Evolutionary conservation across 2,888 invertebrate genomes (phyloP).

Genomic region (Myopa tessellatipennis): DNA sequence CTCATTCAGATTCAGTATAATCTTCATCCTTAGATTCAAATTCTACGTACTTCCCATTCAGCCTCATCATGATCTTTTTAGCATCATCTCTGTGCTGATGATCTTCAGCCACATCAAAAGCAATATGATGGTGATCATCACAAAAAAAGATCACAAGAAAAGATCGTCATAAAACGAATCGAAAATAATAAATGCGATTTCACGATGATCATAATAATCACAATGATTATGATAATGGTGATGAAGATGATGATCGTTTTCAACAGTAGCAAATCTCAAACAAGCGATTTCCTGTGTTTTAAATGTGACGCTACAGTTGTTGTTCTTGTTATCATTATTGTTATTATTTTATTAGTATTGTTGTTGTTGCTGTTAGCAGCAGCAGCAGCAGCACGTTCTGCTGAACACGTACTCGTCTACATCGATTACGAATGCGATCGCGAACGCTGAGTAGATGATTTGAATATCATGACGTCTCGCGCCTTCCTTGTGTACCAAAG

Average conservation of each 20-base stretch:
- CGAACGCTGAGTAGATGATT: conserved; percentile 12
- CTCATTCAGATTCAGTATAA: background rate
- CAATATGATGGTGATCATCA: conserved; percentile 2
- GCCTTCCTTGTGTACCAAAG: background rate
- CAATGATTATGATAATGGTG: conserved; percentile 25
- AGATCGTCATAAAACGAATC: too few species aligned
- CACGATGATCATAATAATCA: conserved; percentile 23
- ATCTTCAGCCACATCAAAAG: too few species aligned
- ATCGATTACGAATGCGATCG: conserved; percentile 3
- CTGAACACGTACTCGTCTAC: conserved; percentile 6
- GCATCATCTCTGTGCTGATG: too few species aligned
- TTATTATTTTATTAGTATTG: too few species aligned
- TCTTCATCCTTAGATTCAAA: background rate
- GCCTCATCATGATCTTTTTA: too few species aligned
- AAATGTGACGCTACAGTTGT: conserved; percentile 25
- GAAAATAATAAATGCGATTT: background rate
- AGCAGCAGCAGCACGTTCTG: conserved; percentile 21
- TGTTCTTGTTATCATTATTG: background rate
- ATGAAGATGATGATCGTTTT: conserved; percentile 17
- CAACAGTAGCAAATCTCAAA: conserved; percentile 40
- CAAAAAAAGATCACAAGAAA: too few species aligned
- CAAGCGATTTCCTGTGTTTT: conserved; percentile 48
- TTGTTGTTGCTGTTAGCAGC: background rate
- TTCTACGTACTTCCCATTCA: background rate
- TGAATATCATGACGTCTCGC: background rate